A percentile compares a stretch with the other conserved stretches of the same genome.
phyloP scores from a whole-genome alignment of 1,140 invertebrate species.

The Luehdorfia chinensis region DNA sequence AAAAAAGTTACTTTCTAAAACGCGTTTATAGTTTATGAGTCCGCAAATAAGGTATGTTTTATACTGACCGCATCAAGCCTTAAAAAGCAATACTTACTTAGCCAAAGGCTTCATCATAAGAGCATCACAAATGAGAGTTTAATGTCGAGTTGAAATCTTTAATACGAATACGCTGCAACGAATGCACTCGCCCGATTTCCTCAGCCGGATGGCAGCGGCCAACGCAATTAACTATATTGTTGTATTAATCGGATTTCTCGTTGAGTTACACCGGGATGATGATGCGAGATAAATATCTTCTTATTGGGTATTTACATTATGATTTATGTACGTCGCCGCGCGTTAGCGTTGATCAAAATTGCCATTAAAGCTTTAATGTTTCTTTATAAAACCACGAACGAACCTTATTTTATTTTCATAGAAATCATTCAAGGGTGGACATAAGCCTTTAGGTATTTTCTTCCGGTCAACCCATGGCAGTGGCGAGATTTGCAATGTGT shows the following conservation, averaged over 20 bases:
- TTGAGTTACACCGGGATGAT: conserved; percentile 25
- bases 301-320: conserved; percentile 37
- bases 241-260: conserved; percentile 36
- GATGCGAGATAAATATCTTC: conserved; percentile 40
- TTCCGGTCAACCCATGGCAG: too few relatives aligned
- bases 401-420: too few relatives aligned
- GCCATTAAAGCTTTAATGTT: neutral
- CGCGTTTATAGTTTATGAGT: too few relatives aligned
- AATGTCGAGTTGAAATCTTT: neutral
- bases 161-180: neutral
- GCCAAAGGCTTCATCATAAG: neutral
- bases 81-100: too few relatives aligned
- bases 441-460: too few relatives aligned
- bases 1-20: too few relatives aligned
- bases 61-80: too few relatives aligned
- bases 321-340: conserved; percentile 33
- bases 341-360: neutral
- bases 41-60: too few relatives aligned
- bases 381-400: too few relatives aligned
- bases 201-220: neutral
- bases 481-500: too few relatives aligned
- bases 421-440: too few relatives aligned
- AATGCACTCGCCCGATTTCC: neutral
- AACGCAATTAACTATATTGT: conserved; percentile 27
- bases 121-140: conserved; percentile 2